A percentile compares a stretch with the other conserved stretches of the same genome.
Evolutionary conservation across 2,888 invertebrate genomes (phyloP).

Genomic region (Erebia aethiops): DNA sequence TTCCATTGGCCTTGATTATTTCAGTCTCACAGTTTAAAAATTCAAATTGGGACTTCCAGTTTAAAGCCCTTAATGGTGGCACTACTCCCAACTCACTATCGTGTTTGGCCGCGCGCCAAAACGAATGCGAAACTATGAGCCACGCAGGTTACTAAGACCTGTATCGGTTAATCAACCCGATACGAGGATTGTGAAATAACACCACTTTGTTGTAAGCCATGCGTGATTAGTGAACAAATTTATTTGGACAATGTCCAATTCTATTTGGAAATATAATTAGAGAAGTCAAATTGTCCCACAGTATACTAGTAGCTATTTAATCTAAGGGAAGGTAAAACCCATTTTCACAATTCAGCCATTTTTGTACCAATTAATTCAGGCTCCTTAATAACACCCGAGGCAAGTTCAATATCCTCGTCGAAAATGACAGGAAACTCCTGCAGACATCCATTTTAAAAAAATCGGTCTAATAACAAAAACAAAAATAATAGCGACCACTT

Average conservation of each 20-base stretch:
- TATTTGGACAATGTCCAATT: constrained; percentile 41
- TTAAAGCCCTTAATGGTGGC: constrained; percentile 12
- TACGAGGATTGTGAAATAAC: constrained; percentile 59
- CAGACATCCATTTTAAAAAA: no score
- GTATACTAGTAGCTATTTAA: no score
- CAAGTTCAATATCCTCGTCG: no score
- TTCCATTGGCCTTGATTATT: not conserved
- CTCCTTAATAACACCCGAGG: no score
- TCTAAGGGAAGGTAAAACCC: not conserved
- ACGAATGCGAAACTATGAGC: constrained; percentile 72
- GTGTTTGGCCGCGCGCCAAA: constrained; percentile 66
- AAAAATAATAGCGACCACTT: no score
- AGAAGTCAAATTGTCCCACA: not conserved
- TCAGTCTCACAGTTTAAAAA: not conserved
- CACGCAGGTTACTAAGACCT: constrained; percentile 67
- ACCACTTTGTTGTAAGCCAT: constrained; percentile 39
- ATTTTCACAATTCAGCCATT: not conserved
- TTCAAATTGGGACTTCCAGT: constrained; percentile 16
- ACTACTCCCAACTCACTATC: constrained; percentile 38
- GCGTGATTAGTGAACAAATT: constrained; percentile 41
- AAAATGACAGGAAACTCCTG: no score
- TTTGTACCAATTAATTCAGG: no score
- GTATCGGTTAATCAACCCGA: constrained; percentile 78
- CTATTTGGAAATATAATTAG: not conserved
- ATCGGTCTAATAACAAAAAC: no score